Conservation (phyloP, 2,113 vertebrate genomes). For the Plecotus auritus region DNA sequence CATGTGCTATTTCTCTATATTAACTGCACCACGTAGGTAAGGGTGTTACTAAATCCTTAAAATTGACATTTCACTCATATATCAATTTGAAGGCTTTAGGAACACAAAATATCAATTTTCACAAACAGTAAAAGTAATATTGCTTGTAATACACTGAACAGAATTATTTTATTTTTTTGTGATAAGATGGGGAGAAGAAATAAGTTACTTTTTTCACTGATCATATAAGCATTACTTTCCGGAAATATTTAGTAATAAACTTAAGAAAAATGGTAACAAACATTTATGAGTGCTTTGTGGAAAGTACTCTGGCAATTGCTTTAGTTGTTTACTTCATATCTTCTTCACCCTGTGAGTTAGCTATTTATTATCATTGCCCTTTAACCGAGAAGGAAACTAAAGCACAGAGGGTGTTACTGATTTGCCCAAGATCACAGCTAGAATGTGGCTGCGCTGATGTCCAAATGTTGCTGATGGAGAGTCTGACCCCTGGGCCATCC, state of each 20-base stretch:
- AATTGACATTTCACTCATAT: neutral
- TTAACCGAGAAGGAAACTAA: neutral
- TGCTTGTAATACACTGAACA: neutral
- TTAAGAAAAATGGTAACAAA: neutral
- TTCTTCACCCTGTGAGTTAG: neutral
- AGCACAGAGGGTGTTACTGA: neutral
- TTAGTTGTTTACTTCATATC: neutral
- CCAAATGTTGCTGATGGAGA: neutral
- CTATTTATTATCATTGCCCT: neutral
- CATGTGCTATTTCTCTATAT: neutral
- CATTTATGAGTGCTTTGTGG: neutral
- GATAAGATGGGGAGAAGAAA: neutral
- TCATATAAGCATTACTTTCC: neutral
- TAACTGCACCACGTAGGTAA: neutral
- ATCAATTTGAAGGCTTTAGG: too few relatives aligned
- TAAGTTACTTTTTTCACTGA: neutral
- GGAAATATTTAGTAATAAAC: conserved; percentile 1
- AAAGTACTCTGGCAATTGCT: neutral
- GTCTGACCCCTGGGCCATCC: neutral
- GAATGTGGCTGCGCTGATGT: neutral
- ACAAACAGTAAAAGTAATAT: neutral
- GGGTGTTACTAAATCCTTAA: neutral
- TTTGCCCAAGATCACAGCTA: neutral
- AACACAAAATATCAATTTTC: too few relatives aligned
- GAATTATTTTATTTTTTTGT: neutral